Evolutionary conservation across 2,888 invertebrate genomes (phyloP).

Genomic region (Druceiella hillmani): DNA sequence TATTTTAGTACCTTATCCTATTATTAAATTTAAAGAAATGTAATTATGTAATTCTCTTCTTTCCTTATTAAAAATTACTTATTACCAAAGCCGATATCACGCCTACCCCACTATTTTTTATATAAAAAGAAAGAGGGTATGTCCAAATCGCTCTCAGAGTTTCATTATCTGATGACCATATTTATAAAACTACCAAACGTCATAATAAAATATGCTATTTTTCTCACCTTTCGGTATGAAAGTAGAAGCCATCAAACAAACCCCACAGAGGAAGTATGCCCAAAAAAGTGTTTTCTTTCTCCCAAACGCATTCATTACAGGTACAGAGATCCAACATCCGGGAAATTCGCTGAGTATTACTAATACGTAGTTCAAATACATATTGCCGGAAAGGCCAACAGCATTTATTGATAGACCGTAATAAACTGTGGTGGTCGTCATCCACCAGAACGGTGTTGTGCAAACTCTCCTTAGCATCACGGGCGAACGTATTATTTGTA

Average conservation of each 20-base stretch:
- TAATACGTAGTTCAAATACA: slow-evolving; percentile 60
- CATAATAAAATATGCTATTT: too few relatives aligned
- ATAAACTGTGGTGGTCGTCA: slow-evolving; percentile 60
- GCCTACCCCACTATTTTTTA: too few relatives aligned
- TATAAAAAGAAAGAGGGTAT: too few relatives aligned
- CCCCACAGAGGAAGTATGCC: slow-evolving; percentile 45
- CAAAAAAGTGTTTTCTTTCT: slow-evolving; percentile 44
- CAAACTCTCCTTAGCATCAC: slow-evolving; percentile 53
- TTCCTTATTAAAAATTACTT: too few relatives aligned
- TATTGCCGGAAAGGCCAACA: slow-evolving; percentile 57
- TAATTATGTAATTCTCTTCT: too few relatives aligned
- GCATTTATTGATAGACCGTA: slow-evolving; percentile 63
- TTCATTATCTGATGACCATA: too few relatives aligned
- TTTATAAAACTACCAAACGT: too few relatives aligned
- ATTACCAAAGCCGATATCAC: too few relatives aligned
- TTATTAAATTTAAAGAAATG: too few relatives aligned
- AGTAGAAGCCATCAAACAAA: slow-evolving; percentile 43
- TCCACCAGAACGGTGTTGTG: slow-evolving; percentile 60
- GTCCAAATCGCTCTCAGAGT: too few relatives aligned
- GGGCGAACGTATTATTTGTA: slow-evolving; percentile 48
- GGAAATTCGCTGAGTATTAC: slow-evolving; percentile 55
- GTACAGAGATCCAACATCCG: slow-evolving; percentile 49
- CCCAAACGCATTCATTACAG: slow-evolving; percentile 50
- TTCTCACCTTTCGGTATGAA: slow-evolving; percentile 41
- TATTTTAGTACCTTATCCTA: too few relatives aligned